Evolutionary conservation across 53 echinoderm and acorn worm species (phyloP).

Genomic region (Mesocentrotus franciscanus): DNA sequence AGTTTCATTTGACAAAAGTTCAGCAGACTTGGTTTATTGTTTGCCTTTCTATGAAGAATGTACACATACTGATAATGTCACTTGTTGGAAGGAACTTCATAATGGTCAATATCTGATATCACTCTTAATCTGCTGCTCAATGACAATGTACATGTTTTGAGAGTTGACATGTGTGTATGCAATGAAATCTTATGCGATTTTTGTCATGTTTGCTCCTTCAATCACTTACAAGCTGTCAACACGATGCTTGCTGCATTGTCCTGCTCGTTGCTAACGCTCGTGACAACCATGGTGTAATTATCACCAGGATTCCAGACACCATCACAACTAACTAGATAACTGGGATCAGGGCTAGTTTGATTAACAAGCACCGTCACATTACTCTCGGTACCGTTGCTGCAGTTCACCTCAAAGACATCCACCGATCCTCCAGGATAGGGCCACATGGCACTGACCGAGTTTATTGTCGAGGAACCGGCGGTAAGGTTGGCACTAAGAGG

Average conservation of each 20-base stretch:
- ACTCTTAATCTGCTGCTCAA: no score
- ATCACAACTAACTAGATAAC: conserved; percentile 17
- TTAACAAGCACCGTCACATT: not conserved
- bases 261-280: conserved; percentile 9
- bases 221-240: conserved; percentile 38
- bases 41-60: no score
- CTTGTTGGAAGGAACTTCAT: no score
- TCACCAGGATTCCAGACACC: conserved; percentile 8
- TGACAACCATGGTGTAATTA: conserved; percentile 43
- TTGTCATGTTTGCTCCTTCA: not conserved
- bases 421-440: conserved; percentile 11
- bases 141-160: no score
- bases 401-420: not conserved
- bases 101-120: no score
- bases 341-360: not conserved
- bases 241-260: conserved; percentile 21
- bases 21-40: no score
- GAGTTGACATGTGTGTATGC: no score
- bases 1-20: no score
- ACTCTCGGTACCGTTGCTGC: conserved; percentile 40
- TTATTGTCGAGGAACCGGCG: not conserved
- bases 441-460: conserved; percentile 26
- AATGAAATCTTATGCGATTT: not conserved
- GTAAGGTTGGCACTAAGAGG: not conserved
- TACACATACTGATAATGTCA: no score